Evolutionary conservation across 2,113 vertebrate species (phyloP).

Genomic region (Chrysochloris asiatica): DNA sequence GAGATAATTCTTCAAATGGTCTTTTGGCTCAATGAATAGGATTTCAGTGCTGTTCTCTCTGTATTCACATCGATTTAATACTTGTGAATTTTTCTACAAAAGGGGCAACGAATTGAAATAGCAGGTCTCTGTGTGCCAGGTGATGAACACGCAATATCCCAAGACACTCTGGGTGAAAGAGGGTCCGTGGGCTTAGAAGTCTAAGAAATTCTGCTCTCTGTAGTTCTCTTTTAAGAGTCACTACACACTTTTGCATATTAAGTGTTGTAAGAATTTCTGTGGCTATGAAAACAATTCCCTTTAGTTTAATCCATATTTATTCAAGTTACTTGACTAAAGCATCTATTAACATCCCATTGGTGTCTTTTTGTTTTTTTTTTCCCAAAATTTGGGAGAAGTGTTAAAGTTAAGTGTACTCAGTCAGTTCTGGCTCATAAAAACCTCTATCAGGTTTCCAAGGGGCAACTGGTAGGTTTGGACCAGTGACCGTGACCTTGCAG

Average conservation of each 20-base stretch:
- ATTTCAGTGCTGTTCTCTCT: conserved; percentile 55
- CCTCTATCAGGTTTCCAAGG: no score
- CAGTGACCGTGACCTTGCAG: no score
- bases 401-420: no score
- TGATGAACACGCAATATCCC: conserved; percentile 19
- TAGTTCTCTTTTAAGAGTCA: background rate
- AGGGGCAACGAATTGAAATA: conserved; percentile 57
- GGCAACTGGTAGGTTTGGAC: no score
- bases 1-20: conserved; percentile 67
- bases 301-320: conserved; percentile 39
- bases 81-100: conserved; percentile 58
- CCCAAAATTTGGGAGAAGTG: no score
- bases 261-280: conserved; percentile 16
- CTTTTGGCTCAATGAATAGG: conserved; percentile 68
- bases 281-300: background rate
- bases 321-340: background rate
- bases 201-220: conserved; percentile 11
- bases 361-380: background rate
- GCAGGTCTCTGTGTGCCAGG: conserved; percentile 55
- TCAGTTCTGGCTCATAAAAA: no score
- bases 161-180: conserved; percentile 39
- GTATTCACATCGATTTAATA: conserved; percentile 67
- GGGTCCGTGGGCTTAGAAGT: background rate
- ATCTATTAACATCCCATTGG: background rate
- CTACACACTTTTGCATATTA: background rate